Evolutionary conservation across 2,888 invertebrate species (phyloP).

Genomic region (Cylloceria caligata): DNA sequence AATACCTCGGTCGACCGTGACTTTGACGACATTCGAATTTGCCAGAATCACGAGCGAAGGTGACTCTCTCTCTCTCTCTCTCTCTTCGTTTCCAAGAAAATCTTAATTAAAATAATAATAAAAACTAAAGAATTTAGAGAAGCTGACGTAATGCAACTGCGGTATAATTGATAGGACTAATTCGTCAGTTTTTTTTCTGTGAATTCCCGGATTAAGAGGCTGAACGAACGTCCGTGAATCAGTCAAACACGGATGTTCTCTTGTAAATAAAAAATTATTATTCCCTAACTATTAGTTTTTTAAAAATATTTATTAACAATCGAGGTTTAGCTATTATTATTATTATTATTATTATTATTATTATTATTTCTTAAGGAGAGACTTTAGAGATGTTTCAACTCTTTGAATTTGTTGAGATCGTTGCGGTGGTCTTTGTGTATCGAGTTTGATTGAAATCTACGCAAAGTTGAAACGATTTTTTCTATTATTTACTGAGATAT

Average conservation of each 20-base stretch:
- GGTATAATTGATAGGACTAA: slow-evolving; percentile 52
- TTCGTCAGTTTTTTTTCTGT: slow-evolving; percentile 10
- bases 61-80: too few relatives aligned
- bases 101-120: not conserved
- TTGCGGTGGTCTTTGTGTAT: not conserved
- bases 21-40: slow-evolving; percentile 42
- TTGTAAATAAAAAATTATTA: slow-evolving; percentile 11
- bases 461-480: not conserved
- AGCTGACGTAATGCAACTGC: slow-evolving; percentile 32
- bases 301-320: not conserved
- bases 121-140: slow-evolving; percentile 14
- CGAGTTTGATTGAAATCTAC: not conserved
- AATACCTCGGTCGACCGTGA: slow-evolving; percentile 32
- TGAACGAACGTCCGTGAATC: slow-evolving; percentile 36
- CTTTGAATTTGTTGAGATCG: not conserved
- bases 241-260: slow-evolving; percentile 41
- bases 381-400: not conserved
- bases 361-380: not conserved
- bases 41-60: not conserved
- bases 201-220: slow-evolving; percentile 28
- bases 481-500: not conserved
- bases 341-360: too few relatives aligned
- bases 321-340: not conserved
- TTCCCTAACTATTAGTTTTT: not conserved
- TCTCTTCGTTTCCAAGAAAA: slow-evolving; percentile 15